Base-by-base conservation (phyloP, 2,888 invertebrate genomes). In the Eupithecia centaureata region DNA sequence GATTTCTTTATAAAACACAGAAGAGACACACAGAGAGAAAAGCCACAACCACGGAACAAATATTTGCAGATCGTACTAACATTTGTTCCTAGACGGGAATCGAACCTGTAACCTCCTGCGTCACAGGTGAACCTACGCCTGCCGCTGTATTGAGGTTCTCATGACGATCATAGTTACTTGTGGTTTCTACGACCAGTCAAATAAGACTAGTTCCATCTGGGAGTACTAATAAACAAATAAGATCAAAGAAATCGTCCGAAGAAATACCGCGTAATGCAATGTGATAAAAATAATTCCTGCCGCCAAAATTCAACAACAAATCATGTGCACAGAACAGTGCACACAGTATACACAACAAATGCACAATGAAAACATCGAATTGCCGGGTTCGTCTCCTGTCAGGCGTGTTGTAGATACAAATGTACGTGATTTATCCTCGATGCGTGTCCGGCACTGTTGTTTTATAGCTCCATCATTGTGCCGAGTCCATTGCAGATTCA, bases 401-500 rank as follows among this genome's bases (percentile, higher is more conserved):
- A 79, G 79, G 79, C 66, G 79, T 80, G 82, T 81, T 79, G 82
- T 78, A 80, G 81, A 79, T 80, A 82, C 85, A 85, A 85, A 82
- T 83, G 83, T 78, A 70, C 79, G 81, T 87, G 86, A 88, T 88
- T 87, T 88, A 88, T 88, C 81, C 79, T 76, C 79, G 77, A 79
- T 79, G 81, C 82, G 81, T 81, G 86, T 83, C 83, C 82, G 79
- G 77, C 79, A 70, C 76, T 84, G 80, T 82, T 87, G 85, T 87
- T 88, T 88, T 87, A 88, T 88, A 81, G 85, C 81, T 78, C 77
- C 77, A 83, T 86, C 82, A 83, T 84, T 81, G 83, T 82, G 75
- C 78, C 78, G 82, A 82, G 78, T 80, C 80, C 82, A 82, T 77
- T 67, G 65, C 51, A 61, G 60, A 61, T 65, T 61, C 65, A 70